phyloP scores from a whole-genome alignment of 2,797 vertebrate genomes.

The Lagorchestes hirsutus region DNA sequence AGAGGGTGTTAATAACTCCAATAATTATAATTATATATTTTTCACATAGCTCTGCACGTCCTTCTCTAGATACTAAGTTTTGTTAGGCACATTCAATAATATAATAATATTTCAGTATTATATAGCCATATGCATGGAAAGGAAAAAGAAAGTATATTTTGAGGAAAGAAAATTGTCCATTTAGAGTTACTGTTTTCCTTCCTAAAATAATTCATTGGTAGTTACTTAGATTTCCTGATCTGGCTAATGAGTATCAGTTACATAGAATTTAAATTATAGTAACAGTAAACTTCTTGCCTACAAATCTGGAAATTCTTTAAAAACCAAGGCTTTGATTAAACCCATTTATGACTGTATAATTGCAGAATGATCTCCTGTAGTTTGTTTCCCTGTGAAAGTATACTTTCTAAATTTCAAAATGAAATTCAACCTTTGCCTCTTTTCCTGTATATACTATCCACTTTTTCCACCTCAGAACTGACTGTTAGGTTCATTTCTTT shows the following conservation, averaged over 20 bases:
- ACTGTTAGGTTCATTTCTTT: slow-evolving; percentile 17
- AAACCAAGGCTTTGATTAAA: slow-evolving; percentile 41
- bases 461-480: background rate
- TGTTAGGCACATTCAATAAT: background rate
- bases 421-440: slow-evolving; percentile 1
- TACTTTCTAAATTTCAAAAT: slow-evolving; percentile 39
- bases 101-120: slow-evolving; percentile 22
- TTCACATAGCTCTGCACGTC: background rate
- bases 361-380: background rate
- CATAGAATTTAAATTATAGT: slow-evolving; percentile 21
- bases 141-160: slow-evolving; percentile 34
- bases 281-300: slow-evolving; percentile 37
- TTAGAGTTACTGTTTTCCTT: slow-evolving; percentile 33
- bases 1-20: background rate
- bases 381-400: background rate
- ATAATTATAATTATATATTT: background rate
- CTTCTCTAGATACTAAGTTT: background rate
- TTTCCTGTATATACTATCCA: slow-evolving; percentile 2
- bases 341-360: background rate
- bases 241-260: slow-evolving; percentile 5
- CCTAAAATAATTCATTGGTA: background rate
- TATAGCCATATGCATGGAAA: background rate
- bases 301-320: background rate
- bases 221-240: slow-evolving; percentile 36
- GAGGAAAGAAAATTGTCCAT: background rate